Base-by-base conservation (phyloP, 2,113 vertebrate genomes). In the Ascaphus truei region DNA sequence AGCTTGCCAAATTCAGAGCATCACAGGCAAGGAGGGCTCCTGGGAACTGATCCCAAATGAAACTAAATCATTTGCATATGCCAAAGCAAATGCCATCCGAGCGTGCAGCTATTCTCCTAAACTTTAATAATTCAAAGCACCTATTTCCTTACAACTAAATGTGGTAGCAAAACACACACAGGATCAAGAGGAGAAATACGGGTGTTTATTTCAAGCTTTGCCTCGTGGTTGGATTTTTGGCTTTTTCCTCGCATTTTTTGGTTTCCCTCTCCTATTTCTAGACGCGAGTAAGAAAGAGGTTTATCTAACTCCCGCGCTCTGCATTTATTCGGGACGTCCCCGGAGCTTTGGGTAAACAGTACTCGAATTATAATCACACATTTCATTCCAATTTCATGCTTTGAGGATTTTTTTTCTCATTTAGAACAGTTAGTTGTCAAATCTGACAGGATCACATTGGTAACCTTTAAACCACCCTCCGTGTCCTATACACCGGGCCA, bases 351-450 rank as follows among this genome's bases (percentile, higher is more conserved):
- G 73, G 81, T 84, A 85, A 91, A 88, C 89, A 88, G 86, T 73
- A 79, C 88, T 90, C 88, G 88, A 91, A 92, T 93, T 89, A 87
- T 89, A 93, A 92, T 89, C 86, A 90, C 86, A 90, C 89, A 90
- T 92, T 92, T 91, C 88, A 90, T 90, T 91, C 86, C 79, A 84
- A 91, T 92, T 91, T 91, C 89, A 90, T 90, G 88, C 86, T 91
- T 87, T 85, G 88, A 85, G 86, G 85, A 85, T 85, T 89, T 90
- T 86, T n/a, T 86, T 79, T 84, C 87, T 91, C 86, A 88, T 91
- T n/a, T 91, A 91, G 85, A 88, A 87, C 83, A 79, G 78, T 82
- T 83, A 82, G 85, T 85, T 88, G 89, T 89, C 89, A 89, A n/a
- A 84, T 81, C 80, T 84, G 82, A 81, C 84, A 79, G 78, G 86